Base-by-base conservation (phyloP, 2,888 invertebrate species). In the Ryuthela nishihirai region DNA sequence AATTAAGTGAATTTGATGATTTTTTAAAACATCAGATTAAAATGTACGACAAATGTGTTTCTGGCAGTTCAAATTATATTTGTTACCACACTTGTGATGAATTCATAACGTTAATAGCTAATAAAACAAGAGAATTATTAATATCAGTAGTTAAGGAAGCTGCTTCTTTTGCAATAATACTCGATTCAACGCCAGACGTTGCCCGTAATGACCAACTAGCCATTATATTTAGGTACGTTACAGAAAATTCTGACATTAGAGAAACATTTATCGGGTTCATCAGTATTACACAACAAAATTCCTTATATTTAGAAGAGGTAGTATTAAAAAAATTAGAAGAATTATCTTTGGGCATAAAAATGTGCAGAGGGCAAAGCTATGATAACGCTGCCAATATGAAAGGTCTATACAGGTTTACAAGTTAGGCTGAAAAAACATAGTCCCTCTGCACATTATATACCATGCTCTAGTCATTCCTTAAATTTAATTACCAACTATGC, bases 221-320 rank as follows among this genome's bases (percentile, higher is more conserved):
- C 24, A 21, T 42, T 25, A 23, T 42, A n/a, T 12, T 42, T 21
- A 23, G 24, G 21, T 41, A 20, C n/a, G 24, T 42, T 42, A 17
- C 25, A 21, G 12, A 21, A 12, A 17, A n/a, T 42, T 29, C 10
- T 34, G n/a, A n/a, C n/a, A n/a, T n/a, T n/a, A n/a, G n/a, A n/a
- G 50, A 50, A 42, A 41, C 1, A 1, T 41, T 50, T 50, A 7
- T 50, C n/a, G 35, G 25, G 17, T 48, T 48, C 17, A 15, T 48
- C 1, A 38, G 24, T 10, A 25, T 43, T 9, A 18, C 7, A 25
- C 7, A 5, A 10, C 44, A 44, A 12, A n/a, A n/a, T 4, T 6
- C 42, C n/a, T 23, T 18, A 24, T 42, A 42, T 25, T 42, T 42
- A 18, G 24, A 42, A 25, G n/a, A 42, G 25, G 42, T n/a, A n/a